A percentile compares a stretch with the other conserved stretches of the same genome.
These are phyloP conservation scores for Dendropsophus ebraccatus DNA, from an alignment of 2,113 vertebrate species.

Conservation along the genomic window DNA sequence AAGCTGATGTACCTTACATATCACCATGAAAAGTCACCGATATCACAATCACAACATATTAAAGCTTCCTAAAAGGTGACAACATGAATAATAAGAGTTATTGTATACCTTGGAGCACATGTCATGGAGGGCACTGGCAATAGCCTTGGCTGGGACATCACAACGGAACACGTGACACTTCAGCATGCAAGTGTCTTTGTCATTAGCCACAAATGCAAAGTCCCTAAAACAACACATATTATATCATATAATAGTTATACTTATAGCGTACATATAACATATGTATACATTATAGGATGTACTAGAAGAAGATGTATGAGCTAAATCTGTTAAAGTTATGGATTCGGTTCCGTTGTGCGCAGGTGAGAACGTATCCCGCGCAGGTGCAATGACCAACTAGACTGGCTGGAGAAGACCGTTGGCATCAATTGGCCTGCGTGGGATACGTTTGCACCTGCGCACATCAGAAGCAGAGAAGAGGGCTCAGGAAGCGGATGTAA, in stretches of 20 bases:
- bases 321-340: too few species aligned
- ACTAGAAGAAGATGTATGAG: neutral
- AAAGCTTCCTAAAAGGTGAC: neutral
- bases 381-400: too few species aligned
- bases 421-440: too few species aligned
- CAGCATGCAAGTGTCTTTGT: slow-evolving; percentile 93
- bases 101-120: slow-evolving; percentile 89
- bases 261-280: neutral
- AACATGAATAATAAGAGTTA: neutral
- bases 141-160: slow-evolving; percentile 89
- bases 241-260: neutral
- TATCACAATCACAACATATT: neutral
- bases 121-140: slow-evolving; percentile 88
- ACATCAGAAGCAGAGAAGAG: too few species aligned
- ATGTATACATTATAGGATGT: neutral
- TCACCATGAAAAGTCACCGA: neutral
- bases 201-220: slow-evolving; percentile 93
- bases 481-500: too few species aligned
- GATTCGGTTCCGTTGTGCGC: too few species aligned
- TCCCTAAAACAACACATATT: slow-evolving; percentile 77
- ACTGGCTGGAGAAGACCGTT: too few species aligned
- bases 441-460: too few species aligned
- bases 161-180: slow-evolving; percentile 97
- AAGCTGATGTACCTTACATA: too few species aligned
- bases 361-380: too few species aligned